Evolutionary conservation across 2,797 vertebrate species (phyloP), one percentile per base, ranked within the genome.

Genomic region (Hypotaenidia philippensis): DNA sequence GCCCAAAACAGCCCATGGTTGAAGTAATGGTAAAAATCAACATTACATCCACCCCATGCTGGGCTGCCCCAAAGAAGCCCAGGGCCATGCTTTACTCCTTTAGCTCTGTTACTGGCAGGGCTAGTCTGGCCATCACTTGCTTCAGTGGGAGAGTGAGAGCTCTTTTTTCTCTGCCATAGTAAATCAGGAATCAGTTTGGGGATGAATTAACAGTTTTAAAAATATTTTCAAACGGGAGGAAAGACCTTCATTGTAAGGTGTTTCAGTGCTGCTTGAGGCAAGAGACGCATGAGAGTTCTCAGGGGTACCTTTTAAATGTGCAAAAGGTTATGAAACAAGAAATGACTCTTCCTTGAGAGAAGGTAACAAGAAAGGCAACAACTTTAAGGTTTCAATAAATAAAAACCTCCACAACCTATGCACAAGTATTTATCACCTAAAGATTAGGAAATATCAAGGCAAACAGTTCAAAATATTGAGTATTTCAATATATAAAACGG

Each of bases 1-100:
- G 59, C 31, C 41, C 8, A 82, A 27, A 6, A 8, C 52, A 0
- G 5, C 25, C 5, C 0, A 0, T 6, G 19, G 50, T 25, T 50
- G 25, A 87, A 53, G 8, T 10, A 49, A 57, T 13, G 12, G 61
- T 61, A 29, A 71, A 82, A 79, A n/a, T 0, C 20, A 47, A 50
- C 38, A 22, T 25, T 20, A 26, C 5, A 36, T 13, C 40, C 32
- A 79, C 3, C 5, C 29, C 7, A 15, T 13, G 29, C 34, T n/a
- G 17, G 47, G 61, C 32, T 75, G 41, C 26, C 34, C 50, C 72
- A 63, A 20, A 34, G 21, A 72, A 79, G 23, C n/a, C n/a, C 26
- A 40, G 20, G 26, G 41, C 13, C 56, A 50, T 0, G 0, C 9
- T 53, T 36, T 11, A 36, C 16, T 38, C 60, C 34, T 36, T 45